Percentiles rank a stretch among this genome's conserved stretches.
Conservation (phyloP, 2,888 invertebrate genomes). For the Schrankia costaestrigalis region DNA sequence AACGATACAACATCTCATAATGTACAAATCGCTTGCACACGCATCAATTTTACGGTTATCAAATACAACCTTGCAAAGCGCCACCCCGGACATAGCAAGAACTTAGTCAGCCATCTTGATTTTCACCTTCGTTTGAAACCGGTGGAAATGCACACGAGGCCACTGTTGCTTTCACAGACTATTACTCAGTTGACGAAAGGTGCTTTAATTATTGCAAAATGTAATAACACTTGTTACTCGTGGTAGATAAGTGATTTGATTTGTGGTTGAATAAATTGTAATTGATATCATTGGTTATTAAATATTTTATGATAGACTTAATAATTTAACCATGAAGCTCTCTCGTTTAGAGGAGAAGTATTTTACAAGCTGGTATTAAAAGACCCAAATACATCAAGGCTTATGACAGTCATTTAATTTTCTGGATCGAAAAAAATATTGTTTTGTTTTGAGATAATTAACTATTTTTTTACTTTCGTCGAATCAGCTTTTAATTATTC, state of each 20-base stretch:
- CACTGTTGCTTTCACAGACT: conserved; percentile 60
- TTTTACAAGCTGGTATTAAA: no score
- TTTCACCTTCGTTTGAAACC: conserved; percentile 58
- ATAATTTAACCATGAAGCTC: no score
- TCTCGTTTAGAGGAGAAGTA: no score
- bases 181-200: conserved; percentile 25
- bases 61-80: conserved; percentile 50
- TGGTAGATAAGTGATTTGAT: conserved; percentile 8
- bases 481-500: no score
- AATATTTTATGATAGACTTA: conserved; percentile 5
- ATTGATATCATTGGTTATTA: conserved; percentile 5
- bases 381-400: no score
- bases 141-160: conserved; percentile 55
- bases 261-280: conserved; percentile 9
- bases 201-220: conserved; percentile 25
- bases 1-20: conserved; percentile 43
- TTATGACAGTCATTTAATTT: no score
- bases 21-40: conserved; percentile 39
- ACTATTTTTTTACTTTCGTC: no score
- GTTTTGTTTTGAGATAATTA: no score
- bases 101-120: conserved; percentile 38
- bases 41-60: conserved; percentile 39
- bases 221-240: conserved; percentile 23
- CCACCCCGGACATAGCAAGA: conserved; percentile 28
- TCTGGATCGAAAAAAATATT: no score